Evolutionary conservation across 2,797 vertebrate genomes (phyloP).

Genomic region (Sparus aurata): DNA sequence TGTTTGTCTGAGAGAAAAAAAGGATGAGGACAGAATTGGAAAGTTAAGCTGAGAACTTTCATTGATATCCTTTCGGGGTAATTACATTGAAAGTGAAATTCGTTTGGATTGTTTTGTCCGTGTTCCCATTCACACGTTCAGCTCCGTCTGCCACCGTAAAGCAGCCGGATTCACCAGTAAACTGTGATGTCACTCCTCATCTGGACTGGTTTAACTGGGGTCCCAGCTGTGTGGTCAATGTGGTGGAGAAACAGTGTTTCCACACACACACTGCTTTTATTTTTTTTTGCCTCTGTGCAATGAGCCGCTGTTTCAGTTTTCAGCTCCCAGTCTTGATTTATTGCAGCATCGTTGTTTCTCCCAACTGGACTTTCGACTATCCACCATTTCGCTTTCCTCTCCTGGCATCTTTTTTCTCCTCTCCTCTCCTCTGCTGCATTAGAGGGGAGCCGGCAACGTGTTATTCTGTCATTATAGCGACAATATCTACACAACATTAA

Average conservation of each 20-base stretch:
- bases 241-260: constrained; percentile 52
- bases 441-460: constrained; percentile 54
- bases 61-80: constrained; percentile 22
- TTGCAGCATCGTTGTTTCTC: constrained; percentile 36
- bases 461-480: constrained; percentile 73
- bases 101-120: constrained; percentile 1
- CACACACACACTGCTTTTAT: constrained; percentile 56
- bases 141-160: constrained; percentile 16
- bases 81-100: constrained; percentile 24
- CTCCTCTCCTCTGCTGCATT: constrained; percentile 30
- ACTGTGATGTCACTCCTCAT: constrained; percentile 59
- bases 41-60: constrained; percentile 54
- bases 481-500: constrained; percentile 86
- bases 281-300: constrained; percentile 58
- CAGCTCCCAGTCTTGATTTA: constrained; percentile 70
- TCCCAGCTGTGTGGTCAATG: constrained; percentile 63
- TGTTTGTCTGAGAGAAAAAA: constrained; percentile 78
- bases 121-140: not conserved
- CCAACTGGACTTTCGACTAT: constrained; percentile 35
- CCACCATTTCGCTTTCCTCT: constrained; percentile 48
- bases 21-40: constrained; percentile 56
- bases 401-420: constrained; percentile 38
- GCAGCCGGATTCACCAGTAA: constrained; percentile 50
- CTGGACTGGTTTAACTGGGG: constrained; percentile 44
- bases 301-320: constrained; percentile 56